These are phyloP conservation scores for Leptosomus discolor DNA, from an alignment of 2,113 vertebrate genomes.

Conservation along the genomic window DNA sequence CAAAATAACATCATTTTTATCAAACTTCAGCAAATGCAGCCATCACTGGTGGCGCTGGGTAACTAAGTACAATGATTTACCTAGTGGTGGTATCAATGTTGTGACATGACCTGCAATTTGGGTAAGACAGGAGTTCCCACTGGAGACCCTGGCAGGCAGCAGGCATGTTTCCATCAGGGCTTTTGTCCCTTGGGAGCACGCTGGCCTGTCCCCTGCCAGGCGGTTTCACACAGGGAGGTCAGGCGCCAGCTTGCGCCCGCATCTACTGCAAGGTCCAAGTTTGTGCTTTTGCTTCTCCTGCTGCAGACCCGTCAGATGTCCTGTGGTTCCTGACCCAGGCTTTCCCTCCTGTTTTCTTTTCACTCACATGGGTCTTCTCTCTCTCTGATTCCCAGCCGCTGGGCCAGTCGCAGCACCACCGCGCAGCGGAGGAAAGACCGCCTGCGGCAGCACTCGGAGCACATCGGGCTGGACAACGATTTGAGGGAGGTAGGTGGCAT, in stretches of 20 bases:
- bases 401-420: constrained; percentile 85
- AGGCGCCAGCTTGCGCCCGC: accelerated
- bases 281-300: not conserved
- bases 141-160: not conserved
- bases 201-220: not conserved
- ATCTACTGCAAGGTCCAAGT: accelerated
- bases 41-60: not conserved
- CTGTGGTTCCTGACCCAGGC: not conserved
- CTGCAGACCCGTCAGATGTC: accelerated
- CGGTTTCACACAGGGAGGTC: not conserved
- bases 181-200: not conserved
- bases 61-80: accelerated
- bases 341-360: not conserved
- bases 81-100: not conserved
- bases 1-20: not conserved
- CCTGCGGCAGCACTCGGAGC: constrained; percentile 81
- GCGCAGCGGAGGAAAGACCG: constrained; percentile 83
- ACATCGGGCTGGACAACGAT: constrained; percentile 84
- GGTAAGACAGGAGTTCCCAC: not conserved
- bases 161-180: accelerated
- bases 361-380: not conserved
- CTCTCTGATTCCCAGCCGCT: constrained; percentile 71
- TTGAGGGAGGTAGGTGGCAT: constrained; percentile 82
- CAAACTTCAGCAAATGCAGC: not conserved
- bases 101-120: not conserved